A percentile compares a stretch with the other conserved stretches of the same genome.
Evolutionary conservation across 2,888 invertebrate genomes (phyloP).

Genomic region (Lumbricus terrestris): DNA sequence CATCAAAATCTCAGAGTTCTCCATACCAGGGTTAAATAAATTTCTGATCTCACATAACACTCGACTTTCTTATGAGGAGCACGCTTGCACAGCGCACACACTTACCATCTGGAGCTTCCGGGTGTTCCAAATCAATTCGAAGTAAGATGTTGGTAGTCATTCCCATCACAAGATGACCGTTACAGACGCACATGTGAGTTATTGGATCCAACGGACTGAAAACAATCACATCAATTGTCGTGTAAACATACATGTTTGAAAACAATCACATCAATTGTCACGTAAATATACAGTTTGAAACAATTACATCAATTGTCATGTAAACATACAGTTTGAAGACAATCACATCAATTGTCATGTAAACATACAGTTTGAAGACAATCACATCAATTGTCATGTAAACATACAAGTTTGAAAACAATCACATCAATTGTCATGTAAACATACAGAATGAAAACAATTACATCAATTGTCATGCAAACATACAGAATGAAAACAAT

Average conservation of each 20-base stretch:
- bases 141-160: conserved; percentile 80
- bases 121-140: conserved; percentile 76
- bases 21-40: no score
- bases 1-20: no score
- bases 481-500: no score
- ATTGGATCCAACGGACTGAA: conserved; percentile 74
- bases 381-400: not conserved
- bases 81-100: not conserved
- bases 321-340: conserved; percentile 68
- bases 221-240: not conserved
- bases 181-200: conserved; percentile 77
- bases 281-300: no score
- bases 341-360: not conserved
- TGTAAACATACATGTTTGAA: no score
- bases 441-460: no score
- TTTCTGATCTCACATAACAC: not conserved
- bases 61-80: not conserved
- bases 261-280: no score
- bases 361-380: not conserved
- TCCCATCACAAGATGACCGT: conserved; percentile 78
- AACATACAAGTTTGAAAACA: no score
- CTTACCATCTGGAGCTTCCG: conserved; percentile 73
- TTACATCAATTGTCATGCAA: no score
- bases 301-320: no score
- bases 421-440: no score